Evolutionary conservation across 2,888 invertebrate genomes (phyloP), one percentile per base, ranked within the genome.

Genomic region (Drosophila cyrtoloma): DNA sequence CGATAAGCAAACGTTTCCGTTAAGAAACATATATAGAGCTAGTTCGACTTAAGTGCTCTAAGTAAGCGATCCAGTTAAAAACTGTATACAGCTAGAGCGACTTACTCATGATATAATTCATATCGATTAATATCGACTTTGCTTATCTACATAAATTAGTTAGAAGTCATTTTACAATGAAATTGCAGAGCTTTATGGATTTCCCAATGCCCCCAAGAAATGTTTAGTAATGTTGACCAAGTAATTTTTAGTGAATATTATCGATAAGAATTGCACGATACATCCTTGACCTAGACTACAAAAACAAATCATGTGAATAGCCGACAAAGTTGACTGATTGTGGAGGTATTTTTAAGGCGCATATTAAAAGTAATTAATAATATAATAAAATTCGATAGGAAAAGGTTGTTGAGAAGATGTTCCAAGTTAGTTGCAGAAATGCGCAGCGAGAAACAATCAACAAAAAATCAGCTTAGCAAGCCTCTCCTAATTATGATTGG

Each of bases 241-340:
- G 59, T 52, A 32, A 30, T 37, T 70, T 77, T 64, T 47, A 47
- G 57, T 37, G 30, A 68, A 83, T 62, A 57, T 60, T n/a, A 42
- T 59, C 67, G 75, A 84, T 84, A 66, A 32, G 39, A 56, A 50
- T 58, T 28, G 6, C 14, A 10, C 47, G 22, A 59, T 50, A 71
- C 33, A 71, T 51, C 86, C 84, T 87, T 85, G 90, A 85, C 84
- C 90, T 87, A 85, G 63, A 68, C 82, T 66, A 79, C 70, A 70
- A 61, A 68, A 63, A 33, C 42, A 60, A 81, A 84, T 81, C 89
- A 52, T 44, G 9, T 32, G 42, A 50, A 39, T 47, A 16, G 32
- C 32, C 58, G 65, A 79, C 70, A 77, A 69, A 59, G 19, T 44
- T 56, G 16, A 28, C 12, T n/a, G 14, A 51, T 28, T 51, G 33